These are phyloP conservation scores for Lacerta viridis DNA, from an alignment of 2,797 vertebrate species.

Conservation along the genomic window DNA sequence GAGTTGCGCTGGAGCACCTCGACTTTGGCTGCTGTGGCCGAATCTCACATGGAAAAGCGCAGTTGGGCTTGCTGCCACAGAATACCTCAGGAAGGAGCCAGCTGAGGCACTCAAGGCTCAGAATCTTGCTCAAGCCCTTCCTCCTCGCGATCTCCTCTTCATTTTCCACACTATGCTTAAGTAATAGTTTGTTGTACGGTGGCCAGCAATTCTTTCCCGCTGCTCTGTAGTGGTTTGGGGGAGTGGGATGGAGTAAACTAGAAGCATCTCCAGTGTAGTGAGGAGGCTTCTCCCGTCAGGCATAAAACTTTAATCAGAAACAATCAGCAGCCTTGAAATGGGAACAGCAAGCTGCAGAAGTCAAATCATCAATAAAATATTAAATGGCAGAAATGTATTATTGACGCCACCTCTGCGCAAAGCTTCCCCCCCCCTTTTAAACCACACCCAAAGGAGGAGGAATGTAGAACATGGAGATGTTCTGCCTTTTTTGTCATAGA, in stretches of 20 bases:
- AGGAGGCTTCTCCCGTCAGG: conserved; percentile 70
- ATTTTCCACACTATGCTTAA: not conserved
- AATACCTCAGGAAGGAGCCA: not conserved
- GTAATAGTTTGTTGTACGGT: conserved; percentile 57
- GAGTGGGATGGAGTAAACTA: conserved; percentile 49
- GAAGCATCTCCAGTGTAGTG: conserved; percentile 65
- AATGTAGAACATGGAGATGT: not conserved
- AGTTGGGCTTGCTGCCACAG: not conserved
- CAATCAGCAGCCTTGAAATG: conserved; percentile 76
- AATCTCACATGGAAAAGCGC: not conserved
- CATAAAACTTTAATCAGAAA: conserved; percentile 78
- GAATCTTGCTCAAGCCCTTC: no score
- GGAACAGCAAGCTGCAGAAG: conserved; percentile 69
- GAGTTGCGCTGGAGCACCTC: no score
- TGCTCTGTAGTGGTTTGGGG: conserved; percentile 66
- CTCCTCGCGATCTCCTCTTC: not conserved
- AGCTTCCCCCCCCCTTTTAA: conserved; percentile 19
- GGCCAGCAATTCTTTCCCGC: conserved; percentile 64
- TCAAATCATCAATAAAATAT: conserved; percentile 80
- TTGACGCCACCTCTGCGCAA: conserved; percentile 67
- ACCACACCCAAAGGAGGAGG: conserved; percentile 9
- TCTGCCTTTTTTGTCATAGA: conserved; percentile 30
- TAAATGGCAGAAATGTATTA: conserved; percentile 75
- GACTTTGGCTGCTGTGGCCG: not conserved
- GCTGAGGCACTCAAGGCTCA: not conserved